phyloP scores from a whole-genome alignment of 2,797 vertebrate species.

The Molossus molossus region DNA sequence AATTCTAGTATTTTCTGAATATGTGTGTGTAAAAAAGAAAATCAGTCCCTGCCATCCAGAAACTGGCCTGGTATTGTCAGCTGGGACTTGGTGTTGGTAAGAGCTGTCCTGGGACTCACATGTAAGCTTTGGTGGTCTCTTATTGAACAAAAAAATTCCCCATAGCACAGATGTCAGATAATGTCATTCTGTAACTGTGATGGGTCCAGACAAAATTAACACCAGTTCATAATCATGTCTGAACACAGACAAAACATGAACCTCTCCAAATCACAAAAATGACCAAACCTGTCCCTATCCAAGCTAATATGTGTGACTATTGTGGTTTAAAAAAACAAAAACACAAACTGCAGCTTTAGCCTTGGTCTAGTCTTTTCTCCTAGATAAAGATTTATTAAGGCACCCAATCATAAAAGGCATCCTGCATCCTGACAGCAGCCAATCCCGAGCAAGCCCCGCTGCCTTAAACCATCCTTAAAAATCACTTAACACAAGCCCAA shows the following conservation, averaged over 20 bases:
- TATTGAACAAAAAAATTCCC: conserved; percentile 49
- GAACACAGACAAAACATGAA: conserved; percentile 51
- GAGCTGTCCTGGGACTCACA: conserved; percentile 24
- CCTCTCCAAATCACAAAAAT: conserved; percentile 52
- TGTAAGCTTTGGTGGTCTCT: conserved; percentile 56
- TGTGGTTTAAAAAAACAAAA: conserved; percentile 21
- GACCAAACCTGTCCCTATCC: conserved; percentile 4
- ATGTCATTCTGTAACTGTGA: conserved; percentile 39
- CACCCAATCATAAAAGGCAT: conserved; percentile 9
- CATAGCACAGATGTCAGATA: conserved; percentile 4
- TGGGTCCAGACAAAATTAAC: conserved; percentile 62
- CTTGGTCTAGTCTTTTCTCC: conserved; percentile 27
- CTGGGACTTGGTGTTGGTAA: background rate
- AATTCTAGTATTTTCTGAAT: conserved; percentile 17
- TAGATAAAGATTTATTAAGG: conserved; percentile 64
- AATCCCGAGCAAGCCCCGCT: conserved; percentile 10
- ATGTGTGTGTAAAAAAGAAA: conserved; percentile 10
- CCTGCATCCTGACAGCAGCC: background rate
- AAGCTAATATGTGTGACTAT: conserved; percentile 44
- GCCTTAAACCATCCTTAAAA: background rate
- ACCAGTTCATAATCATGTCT: conserved; percentile 62
- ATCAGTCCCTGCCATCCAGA: conserved; percentile 17
- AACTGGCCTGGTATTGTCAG: background rate
- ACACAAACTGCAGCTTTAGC: conserved; percentile 6
- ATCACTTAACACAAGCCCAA: background rate